A percentile compares a stretch with the other conserved stretches of the same genome.
Evolutionary conservation across 2,113 vertebrate genomes (phyloP).

Genomic region (Phylloscopus trochiloides): DNA sequence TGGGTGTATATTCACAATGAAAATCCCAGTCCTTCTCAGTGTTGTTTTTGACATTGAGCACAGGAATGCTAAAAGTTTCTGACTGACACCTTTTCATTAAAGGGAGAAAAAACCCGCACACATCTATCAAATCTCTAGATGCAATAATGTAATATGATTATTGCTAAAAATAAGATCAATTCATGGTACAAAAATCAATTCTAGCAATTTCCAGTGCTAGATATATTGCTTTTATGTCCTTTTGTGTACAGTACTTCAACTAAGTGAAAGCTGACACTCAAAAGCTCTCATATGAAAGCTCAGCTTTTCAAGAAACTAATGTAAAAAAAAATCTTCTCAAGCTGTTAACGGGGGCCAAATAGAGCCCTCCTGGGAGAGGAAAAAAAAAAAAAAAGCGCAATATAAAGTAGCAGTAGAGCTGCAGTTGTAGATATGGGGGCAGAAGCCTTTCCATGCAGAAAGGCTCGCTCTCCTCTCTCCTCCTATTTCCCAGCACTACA

Average conservation of each 20-base stretch:
- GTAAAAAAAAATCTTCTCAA: not conserved
- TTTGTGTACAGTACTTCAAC: not conserved
- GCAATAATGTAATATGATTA: constrained; percentile 27
- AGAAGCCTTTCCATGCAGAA: not conserved
- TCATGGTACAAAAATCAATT: constrained; percentile 38
- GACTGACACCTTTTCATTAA: constrained; percentile 9
- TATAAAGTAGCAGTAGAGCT: not conserved
- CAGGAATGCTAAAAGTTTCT: not conserved
- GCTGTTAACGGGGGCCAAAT: not conserved
- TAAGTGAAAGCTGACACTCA: constrained; percentile 21
- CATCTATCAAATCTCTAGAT: constrained; percentile 1
- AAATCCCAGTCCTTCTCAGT: not conserved
- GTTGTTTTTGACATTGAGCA: constrained; percentile 1
- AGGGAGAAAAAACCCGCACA: not conserved
- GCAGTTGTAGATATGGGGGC: not conserved
- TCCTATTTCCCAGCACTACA: not conserved
- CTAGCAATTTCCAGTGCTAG: constrained; percentile 15
- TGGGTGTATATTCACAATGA: not conserved
- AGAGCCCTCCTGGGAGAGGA: not conserved
- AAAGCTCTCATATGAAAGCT: not conserved
- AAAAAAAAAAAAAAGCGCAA: not conserved
- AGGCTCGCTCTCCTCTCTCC: not conserved
- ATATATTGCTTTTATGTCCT: constrained; percentile 33
- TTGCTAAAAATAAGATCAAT: constrained; percentile 46
- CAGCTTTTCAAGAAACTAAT: not conserved